Evolutionary conservation across 2,888 invertebrate genomes (phyloP), one percentile per base, ranked within the genome.

Genomic region (Ischnura elegans): DNA sequence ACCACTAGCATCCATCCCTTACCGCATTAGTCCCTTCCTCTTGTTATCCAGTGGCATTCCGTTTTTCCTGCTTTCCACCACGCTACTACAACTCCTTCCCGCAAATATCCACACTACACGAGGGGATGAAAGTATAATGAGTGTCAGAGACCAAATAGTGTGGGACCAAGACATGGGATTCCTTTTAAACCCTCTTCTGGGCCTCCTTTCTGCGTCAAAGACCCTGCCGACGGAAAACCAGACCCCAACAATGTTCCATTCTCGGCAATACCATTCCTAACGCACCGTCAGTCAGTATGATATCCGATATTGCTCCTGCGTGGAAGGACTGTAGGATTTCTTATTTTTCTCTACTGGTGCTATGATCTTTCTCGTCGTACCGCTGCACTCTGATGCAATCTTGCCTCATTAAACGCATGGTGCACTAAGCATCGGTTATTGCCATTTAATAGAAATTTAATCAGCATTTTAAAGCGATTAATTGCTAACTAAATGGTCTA

Each of bases 111-210:
- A 55, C 87, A 36, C n/a, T n/a, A 87, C 87, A 47, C 87, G 47
- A 87, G 87, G 36, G 29, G 55, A 87, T 87, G 87, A 87, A 87
- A 87, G 87, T 87, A 55, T 87, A 87, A 87, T 87, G 87, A 87
- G 87, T 55, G 51, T 61, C 61, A 61, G 25, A 61, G 25, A 51
- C 87, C n/a, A n/a, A n/a, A n/a, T n/a, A n/a, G 87, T n/a, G 46
- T 51, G 87, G 19, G 45, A 36, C 87, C 51, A 87, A 87, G 87
- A 87, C 87, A 87, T 36, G 87, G 87, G 29, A 55, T 87, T 87
- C 87, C 87, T 87, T 87, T 87, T 87, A 87, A 87, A 87, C 87
- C 55, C 87, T 55, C 87, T 42, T 42, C 55, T 51, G 87, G 55
- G 55, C 87, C 36, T 47, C 47, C 2, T n/a, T 85, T 25, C 85